Base-by-base conservation (phyloP, 2,797 vertebrate genomes). In the Notolepis coatsorum region DNA sequence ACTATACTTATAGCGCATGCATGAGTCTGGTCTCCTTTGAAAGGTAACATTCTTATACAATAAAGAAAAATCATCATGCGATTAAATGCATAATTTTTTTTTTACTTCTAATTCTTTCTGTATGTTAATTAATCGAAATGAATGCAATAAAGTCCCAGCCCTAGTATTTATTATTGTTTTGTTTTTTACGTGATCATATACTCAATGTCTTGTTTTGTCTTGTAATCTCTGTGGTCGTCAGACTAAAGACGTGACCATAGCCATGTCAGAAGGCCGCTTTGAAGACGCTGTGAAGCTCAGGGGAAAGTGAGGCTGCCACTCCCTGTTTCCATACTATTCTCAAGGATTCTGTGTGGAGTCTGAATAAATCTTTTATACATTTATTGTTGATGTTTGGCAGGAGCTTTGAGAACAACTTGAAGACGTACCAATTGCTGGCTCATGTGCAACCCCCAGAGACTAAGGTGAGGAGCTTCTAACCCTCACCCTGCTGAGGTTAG, bases 391-490 rank as follows among this genome's bases (percentile, higher is more conserved):
- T 45, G 23, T 66, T 39, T 65, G 21, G n/a, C 56, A 98, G 96
- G 95, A 98, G 96, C 64, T 98, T 98, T 87, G 94, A 96, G 88
- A 96, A 97, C 78, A 98, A 96, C 85, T 98, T 96, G 96, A 95
- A 94, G 4, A 96, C 96, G 0, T 98, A 97, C 78, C 95, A 94
- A 87, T 88, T 97, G 71, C 85, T 98, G 80, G 96, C 97, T 43
- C 97, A 98, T 5, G 84, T 98, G 79, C 93, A 82, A 55, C 91
- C 92, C 0, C 95, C 95, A 2, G 79, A 93, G 1, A 82, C 86
- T 41, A 97, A 98, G 94, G 95, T 96, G 67, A 61, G 53, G 25
- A 80, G 61, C 27, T 60, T 18, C n/a, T 5, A 13, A 13, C 2
- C n/a, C 38, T 15, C n/a, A 6, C 35, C 10, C 5, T 35, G 33